phyloP scores from a whole-genome alignment of 2,888 invertebrate genomes.

The Caenorhabditis sulstoni region DNA sequence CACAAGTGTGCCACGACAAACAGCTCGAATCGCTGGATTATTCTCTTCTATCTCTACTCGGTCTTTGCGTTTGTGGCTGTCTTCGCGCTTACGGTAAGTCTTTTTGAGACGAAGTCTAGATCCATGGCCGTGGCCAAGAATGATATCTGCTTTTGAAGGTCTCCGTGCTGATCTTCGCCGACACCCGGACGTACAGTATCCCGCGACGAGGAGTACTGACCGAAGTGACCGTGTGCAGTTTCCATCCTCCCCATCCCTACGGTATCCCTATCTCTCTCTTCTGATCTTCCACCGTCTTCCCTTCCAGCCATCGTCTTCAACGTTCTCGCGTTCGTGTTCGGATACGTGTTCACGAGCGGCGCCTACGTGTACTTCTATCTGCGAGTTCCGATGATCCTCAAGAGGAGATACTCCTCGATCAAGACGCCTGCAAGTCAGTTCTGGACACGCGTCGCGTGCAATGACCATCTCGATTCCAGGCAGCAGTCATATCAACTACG shows the following conservation, averaged over 20 bases:
- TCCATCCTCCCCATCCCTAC: constrained; percentile 52
- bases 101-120: background rate
- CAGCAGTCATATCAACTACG: constrained; percentile 51
- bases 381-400: constrained; percentile 63
- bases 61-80: constrained; percentile 29
- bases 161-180: constrained; percentile 32
- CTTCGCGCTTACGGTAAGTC: constrained; percentile 26
- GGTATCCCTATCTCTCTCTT: constrained; percentile 8
- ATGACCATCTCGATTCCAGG: constrained; percentile 21
- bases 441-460: background rate
- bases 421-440: constrained; percentile 33
- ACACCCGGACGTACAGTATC: constrained; percentile 28
- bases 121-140: no score
- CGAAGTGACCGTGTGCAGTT: constrained; percentile 52
- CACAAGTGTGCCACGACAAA: constrained; percentile 31
- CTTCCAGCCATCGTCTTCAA: constrained; percentile 61
- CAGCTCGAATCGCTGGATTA: constrained; percentile 16
- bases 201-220: constrained; percentile 15
- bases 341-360: constrained; percentile 65
- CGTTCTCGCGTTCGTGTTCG: constrained; percentile 63
- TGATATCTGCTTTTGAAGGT: constrained; percentile 15
- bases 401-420: constrained; percentile 56
- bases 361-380: constrained; percentile 69
- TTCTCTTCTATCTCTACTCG: constrained; percentile 16
- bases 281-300: no score